phyloP scores from a whole-genome alignment of 1,140 invertebrate species.

The Drosophila sproati region DNA sequence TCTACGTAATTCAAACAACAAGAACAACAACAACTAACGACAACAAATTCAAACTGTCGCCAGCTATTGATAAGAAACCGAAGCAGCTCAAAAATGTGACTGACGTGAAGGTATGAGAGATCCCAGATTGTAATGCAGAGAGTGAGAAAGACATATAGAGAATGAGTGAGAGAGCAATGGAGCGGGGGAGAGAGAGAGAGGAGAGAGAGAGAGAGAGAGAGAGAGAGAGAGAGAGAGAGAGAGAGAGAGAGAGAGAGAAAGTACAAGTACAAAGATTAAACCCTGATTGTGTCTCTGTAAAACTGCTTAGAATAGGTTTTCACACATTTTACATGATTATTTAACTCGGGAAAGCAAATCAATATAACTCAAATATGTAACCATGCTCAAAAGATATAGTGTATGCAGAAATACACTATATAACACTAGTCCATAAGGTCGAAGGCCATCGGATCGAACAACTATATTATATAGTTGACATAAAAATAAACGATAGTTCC shows the following conservation, averaged over 20 bases:
- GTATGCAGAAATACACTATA: too few relatives aligned
- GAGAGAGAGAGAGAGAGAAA: neutral
- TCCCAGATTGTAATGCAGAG: conserved; percentile 9
- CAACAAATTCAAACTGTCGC: conserved; percentile 29
- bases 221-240: neutral
- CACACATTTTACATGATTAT: neutral
- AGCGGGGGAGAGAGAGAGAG: too few relatives aligned
- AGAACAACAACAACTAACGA: neutral
- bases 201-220: neutral
- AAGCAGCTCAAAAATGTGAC: conserved; percentile 22
- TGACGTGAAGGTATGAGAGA: conserved; percentile 7
- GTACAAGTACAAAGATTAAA: neutral
- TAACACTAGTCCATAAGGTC: too few relatives aligned
- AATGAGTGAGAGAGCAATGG: neutral
- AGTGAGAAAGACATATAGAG: neutral
- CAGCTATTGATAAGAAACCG: conserved; percentile 43
- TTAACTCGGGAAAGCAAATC: too few relatives aligned
- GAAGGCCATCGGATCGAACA: too few relatives aligned
- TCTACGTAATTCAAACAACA: conserved; percentile 46
- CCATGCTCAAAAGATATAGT: too few relatives aligned
- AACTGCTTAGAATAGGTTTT: neutral
- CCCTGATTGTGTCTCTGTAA: neutral
- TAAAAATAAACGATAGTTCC: too few relatives aligned
- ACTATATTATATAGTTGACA: too few relatives aligned
- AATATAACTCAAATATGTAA: too few relatives aligned